Base-by-base conservation (phyloP, 1,140 invertebrate species). In the Chrysopa pallens region DNA sequence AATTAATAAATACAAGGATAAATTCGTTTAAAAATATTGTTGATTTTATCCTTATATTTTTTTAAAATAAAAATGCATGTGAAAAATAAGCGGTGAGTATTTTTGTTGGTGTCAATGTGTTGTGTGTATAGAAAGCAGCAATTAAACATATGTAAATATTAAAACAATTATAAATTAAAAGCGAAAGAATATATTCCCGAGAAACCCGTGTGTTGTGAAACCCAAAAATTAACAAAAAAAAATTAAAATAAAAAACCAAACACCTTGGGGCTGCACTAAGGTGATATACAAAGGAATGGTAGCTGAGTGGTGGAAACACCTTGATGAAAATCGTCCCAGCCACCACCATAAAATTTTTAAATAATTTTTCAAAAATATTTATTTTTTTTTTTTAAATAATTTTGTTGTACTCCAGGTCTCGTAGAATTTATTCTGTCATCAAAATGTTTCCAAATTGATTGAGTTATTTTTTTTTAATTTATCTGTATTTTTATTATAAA, bases 371-470 rank as follows among this genome's bases (percentile, higher is more conserved):
- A 23, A 23, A 23, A 23, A 23, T 23, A 23, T 3, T 23, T 3
- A 23, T 23, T 23, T 23, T 23, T 23, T 3, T 23, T 23, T 23
- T 23, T 23, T 3, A 5, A 23, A 23, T 23, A 23, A 23, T 23
- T 23, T 23, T 23, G 17, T 23, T 23, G 17, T 23, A 23, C 17
- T 23, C 41, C 27, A n/a, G 15, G 17, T 17, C 31, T 31, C 36
- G 38, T 42, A 38, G 39, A 38, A 14, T 35, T 14, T 43, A 29
- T 39, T 43, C 17, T 23, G 17, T 55, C 60, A 63, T 64, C 61
- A 64, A 64, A 64, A 63, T 65, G 60, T 65, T 65, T 65, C 60
- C 62, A 63, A 49, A 40, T 23, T 23, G 17, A 23, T 23, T 23
- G 17, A 23, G 17, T 23, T 3, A 5, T 23, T 23, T 3, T 23